Evolutionary conservation across 2,888 invertebrate species (phyloP).

Genomic region (Netelia virgata): DNA sequence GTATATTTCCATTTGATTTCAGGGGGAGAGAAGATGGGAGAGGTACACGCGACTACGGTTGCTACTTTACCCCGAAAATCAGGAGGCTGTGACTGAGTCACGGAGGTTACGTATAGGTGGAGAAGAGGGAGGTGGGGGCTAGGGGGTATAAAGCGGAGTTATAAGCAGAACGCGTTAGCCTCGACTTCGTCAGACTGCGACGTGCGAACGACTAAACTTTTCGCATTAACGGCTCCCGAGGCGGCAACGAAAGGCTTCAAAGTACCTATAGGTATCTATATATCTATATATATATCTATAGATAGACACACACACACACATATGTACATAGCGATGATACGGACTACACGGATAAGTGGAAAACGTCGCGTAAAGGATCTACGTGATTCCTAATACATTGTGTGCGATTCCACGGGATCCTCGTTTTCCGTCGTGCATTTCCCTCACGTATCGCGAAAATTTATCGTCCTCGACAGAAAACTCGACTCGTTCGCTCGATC

Average conservation of each 20-base stretch:
- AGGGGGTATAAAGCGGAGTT: background rate
- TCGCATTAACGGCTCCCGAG: slow-evolving; percentile 65
- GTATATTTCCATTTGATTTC: background rate
- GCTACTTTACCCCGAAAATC: background rate
- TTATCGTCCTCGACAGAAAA: no score
- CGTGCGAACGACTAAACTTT: slow-evolving; percentile 72
- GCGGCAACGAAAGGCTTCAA: slow-evolving; percentile 35
- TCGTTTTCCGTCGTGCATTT: no score
- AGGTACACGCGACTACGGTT: background rate
- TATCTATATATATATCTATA: background rate
- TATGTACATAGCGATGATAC: background rate
- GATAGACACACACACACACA: background rate
- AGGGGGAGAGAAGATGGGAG: background rate
- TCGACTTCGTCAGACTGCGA: slow-evolving; percentile 59
- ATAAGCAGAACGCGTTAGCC: slow-evolving; percentile 49
- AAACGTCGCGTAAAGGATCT: slow-evolving; percentile 57
- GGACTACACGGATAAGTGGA: slow-evolving; percentile 19
- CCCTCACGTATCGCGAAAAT: no score
- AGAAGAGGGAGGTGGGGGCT: background rate
- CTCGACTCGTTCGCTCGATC: no score
- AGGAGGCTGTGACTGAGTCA: background rate
- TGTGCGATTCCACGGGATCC: background rate
- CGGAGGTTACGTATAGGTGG: background rate
- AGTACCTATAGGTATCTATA: background rate
- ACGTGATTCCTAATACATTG: slow-evolving; percentile 46